These are phyloP conservation scores for Chrysopa pallens DNA, from an alignment of 1,140 invertebrate genomes.

Conservation along the genomic window DNA sequence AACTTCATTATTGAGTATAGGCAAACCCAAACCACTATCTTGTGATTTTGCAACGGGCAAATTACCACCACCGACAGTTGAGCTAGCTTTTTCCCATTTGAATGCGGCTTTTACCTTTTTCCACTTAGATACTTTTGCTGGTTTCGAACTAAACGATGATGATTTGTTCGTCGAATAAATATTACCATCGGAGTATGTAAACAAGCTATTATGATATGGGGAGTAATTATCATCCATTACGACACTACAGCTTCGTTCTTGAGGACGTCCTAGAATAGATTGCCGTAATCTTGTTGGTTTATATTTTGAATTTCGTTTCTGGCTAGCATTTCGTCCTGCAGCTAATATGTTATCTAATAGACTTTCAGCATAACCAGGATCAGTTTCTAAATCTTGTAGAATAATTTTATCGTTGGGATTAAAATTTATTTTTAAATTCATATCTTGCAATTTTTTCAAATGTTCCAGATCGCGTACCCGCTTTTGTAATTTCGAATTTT, in stretches of 20 bases:
- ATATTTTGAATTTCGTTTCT: constrained; percentile 27
- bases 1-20: constrained; percentile 18
- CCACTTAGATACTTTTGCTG: constrained; percentile 55
- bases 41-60: constrained; percentile 20
- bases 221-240: constrained; percentile 28
- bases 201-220: not conserved
- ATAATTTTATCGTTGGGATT: constrained; percentile 23
- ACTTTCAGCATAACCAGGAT: constrained; percentile 33
- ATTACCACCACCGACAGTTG: constrained; percentile 12
- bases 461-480: constrained; percentile 54
- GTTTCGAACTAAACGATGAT: not conserved
- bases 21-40: constrained; percentile 22
- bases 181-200: not conserved
- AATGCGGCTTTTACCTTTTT: constrained; percentile 67
- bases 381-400: constrained; percentile 29
- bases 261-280: constrained; percentile 24
- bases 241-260: constrained; percentile 15
- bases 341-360: constrained; percentile 32
- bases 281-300: constrained; percentile 21
- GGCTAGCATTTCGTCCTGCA: constrained; percentile 19
- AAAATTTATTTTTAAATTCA: constrained; percentile 26
- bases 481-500: constrained; percentile 46
- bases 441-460: constrained; percentile 41
- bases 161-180: not conserved
- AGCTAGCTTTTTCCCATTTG: constrained; percentile 45